Percentiles rank a stretch among this genome's conserved stretches.
These are phyloP conservation scores for Ophiodon elongatus DNA, from an alignment of 2,113 vertebrate genomes.

Conservation along the genomic window DNA sequence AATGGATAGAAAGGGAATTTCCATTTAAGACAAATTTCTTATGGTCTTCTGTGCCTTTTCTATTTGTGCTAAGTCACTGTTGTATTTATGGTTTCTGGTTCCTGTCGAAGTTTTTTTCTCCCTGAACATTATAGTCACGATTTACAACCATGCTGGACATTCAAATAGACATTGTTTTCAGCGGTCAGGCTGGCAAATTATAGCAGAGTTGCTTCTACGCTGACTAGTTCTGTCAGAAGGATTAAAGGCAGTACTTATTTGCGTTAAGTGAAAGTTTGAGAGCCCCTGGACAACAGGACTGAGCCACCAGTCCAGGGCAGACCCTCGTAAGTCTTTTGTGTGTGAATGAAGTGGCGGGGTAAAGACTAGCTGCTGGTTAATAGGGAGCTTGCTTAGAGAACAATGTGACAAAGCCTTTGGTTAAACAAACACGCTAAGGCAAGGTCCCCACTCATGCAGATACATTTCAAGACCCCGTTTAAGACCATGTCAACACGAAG, in stretches of 20 bases:
- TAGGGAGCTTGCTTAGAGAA: conserved; percentile 41
- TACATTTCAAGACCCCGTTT: conserved; percentile 3
- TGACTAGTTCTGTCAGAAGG: background rate
- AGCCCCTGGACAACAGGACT: conserved; percentile 24
- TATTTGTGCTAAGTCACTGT: conserved; percentile 44
- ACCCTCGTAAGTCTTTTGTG: conserved; percentile 57
- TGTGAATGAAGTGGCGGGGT: conserved; percentile 71
- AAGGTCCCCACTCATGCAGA: conserved; percentile 22
- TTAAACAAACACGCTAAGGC: conserved; percentile 63
- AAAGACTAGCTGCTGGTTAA: conserved; percentile 66
- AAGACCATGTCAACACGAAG: conserved; percentile 1
- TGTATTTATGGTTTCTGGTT: conserved; percentile 22
- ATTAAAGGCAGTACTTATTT: background rate
- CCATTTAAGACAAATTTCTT: conserved; percentile 49
- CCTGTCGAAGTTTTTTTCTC: background rate
- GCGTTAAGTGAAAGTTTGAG: conserved; percentile 15
- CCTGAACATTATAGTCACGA: background rate
- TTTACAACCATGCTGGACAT: conserved; percentile 11
- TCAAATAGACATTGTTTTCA: background rate
- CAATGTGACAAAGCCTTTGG: conserved; percentile 65
- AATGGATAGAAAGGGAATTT: conserved; percentile 62
- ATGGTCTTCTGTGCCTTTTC: conserved; percentile 29
- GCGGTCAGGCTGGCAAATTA: background rate
- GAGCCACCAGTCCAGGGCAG: conserved; percentile 21
- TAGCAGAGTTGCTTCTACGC: background rate